Evolutionary conservation across 2,113 vertebrate genomes (phyloP).

Genomic region (Tauraco erythrolophus): DNA sequence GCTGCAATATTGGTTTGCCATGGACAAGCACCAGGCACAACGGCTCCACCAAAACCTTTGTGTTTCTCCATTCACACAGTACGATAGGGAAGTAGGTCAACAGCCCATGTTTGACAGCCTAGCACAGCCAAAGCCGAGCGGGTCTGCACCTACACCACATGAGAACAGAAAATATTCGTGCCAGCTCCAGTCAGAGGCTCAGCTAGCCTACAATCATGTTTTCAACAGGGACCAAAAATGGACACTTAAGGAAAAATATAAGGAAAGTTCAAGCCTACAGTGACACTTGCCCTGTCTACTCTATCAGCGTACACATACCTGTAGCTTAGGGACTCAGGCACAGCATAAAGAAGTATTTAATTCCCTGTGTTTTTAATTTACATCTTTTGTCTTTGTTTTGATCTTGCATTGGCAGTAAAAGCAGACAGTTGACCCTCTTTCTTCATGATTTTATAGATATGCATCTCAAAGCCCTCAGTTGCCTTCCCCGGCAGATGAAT

Average conservation of each 20-base stretch:
- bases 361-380: not conserved
- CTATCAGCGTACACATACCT: not conserved
- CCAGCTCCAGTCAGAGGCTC: not conserved
- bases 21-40: not conserved
- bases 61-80: not conserved
- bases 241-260: not conserved
- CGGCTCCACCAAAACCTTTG: not conserved
- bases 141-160: not conserved
- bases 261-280: not conserved
- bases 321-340: not conserved
- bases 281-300: not conserved
- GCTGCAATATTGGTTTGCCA: not conserved
- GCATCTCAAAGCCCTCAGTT: not conserved
- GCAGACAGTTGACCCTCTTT: not conserved
- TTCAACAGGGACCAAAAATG: not conserved
- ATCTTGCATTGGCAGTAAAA: not conserved
- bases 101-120: not conserved
- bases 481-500: not conserved
- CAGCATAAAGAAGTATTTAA: not conserved
- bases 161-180: not conserved
- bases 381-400: not conserved
- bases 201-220: fast-evolving
- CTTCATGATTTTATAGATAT: not conserved
- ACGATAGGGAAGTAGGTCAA: not conserved
- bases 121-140: not conserved